A percentile compares a stretch with the other conserved stretches of the same genome.
phyloP scores from a whole-genome alignment of 2,888 invertebrate genomes.

The Andrena chrysosceles region DNA sequence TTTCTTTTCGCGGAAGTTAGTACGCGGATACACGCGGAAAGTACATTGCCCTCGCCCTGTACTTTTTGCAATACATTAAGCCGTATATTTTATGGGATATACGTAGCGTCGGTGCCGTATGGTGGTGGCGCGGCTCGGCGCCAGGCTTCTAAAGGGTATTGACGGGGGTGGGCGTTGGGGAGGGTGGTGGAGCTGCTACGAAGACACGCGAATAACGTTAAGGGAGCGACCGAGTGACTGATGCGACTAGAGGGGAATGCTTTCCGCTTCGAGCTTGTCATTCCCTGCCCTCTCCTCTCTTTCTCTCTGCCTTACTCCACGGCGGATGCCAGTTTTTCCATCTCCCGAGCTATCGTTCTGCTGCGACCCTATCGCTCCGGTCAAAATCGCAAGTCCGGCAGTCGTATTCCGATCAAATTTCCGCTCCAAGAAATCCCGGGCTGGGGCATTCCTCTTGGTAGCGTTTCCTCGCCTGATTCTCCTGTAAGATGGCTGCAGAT shows the following conservation, averaged over 20 bases:
- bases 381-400: neutral
- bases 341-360: neutral
- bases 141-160: slow-evolving; percentile 41
- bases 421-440: slow-evolving; percentile 59
- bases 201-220: slow-evolving; percentile 78
- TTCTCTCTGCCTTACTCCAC: neutral
- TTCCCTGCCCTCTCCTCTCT: slow-evolving; percentile 9
- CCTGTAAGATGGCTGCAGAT: slow-evolving; percentile 34
- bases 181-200: slow-evolving; percentile 7
- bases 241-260: slow-evolving; percentile 60
- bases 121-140: slow-evolving; percentile 21
- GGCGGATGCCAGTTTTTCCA: slow-evolving; percentile 6
- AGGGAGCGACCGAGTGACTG: slow-evolving; percentile 65
- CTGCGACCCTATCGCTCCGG: neutral
- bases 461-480: slow-evolving; percentile 61
- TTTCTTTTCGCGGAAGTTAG: slow-evolving; percentile 63
- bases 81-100: slow-evolving; percentile 77
- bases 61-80: slow-evolving; percentile 78
- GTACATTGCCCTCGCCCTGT: slow-evolving; percentile 65
- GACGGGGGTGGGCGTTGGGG: slow-evolving; percentile 46
- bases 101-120: slow-evolving; percentile 46
- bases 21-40: slow-evolving; percentile 56
- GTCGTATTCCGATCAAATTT: slow-evolving; percentile 68
- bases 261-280: slow-evolving; percentile 37
- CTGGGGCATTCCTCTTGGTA: slow-evolving; percentile 50